phyloP scores from a whole-genome alignment of 2,113 vertebrate species.

The Cyprinodon brontotheroides region DNA sequence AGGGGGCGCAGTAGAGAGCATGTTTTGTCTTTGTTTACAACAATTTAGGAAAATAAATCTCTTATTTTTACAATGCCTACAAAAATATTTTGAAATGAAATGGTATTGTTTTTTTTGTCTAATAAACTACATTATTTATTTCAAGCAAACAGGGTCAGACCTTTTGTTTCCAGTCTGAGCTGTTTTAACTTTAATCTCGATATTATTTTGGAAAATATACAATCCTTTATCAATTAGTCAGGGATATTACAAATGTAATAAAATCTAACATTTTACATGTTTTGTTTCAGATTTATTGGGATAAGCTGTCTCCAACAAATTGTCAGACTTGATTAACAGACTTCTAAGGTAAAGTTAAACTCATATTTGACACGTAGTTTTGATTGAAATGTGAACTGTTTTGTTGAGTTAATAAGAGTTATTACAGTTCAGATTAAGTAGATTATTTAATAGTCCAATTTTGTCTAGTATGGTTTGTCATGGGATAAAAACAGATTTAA shows the following conservation, averaged over 20 bases:
- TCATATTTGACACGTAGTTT: neutral
- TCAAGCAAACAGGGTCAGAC: neutral
- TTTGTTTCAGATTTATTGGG: constrained; percentile 78
- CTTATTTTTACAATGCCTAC: neutral
- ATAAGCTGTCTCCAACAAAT: constrained; percentile 78
- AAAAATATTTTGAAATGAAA: neutral
- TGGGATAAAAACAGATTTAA: neutral
- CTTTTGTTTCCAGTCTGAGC: constrained; percentile 12
- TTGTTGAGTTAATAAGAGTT: neutral
- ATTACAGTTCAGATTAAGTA: constrained; percentile 15
- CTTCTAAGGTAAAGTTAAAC: constrained; percentile 71
- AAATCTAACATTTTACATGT: constrained; percentile 18
- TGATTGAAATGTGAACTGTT: neutral
- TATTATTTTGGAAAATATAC: no score
- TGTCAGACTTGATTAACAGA: constrained; percentile 83
- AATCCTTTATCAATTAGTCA: no score
- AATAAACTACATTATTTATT: neutral
- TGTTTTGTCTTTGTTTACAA: constrained; percentile 78
- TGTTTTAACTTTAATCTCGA: constrained; percentile 34
- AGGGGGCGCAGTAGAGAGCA: constrained; percentile 76
- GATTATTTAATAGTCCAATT: constrained; percentile 12
- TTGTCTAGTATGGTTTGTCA: constrained; percentile 5
- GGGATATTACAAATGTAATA: no score
- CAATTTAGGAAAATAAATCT: constrained; percentile 37
- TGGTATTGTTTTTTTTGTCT: neutral